Percentiles rank a stretch among this genome's conserved stretches.
Conservation (phyloP, 92 coral and sea anemone genomes). For the Diadumene lineata region DNA sequence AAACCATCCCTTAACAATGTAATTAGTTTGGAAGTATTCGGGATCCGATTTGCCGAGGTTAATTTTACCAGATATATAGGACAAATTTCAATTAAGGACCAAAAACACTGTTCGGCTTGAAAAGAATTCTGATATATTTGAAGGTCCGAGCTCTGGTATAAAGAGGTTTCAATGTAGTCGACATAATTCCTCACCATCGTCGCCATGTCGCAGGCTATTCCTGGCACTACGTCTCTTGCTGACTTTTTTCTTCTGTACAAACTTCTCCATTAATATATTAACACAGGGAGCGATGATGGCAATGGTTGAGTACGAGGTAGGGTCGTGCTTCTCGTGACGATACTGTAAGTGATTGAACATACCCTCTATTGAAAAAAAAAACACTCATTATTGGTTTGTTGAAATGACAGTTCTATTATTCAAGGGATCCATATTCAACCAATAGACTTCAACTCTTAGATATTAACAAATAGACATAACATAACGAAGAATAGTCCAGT, state of each 20-base stretch:
- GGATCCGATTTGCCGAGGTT: too few species aligned
- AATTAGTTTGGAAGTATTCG: too few species aligned
- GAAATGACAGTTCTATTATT: too few species aligned
- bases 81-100: not conserved
- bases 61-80: too few species aligned
- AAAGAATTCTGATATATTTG: too few species aligned
- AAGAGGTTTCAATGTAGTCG: not conserved
- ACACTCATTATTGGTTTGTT: too few species aligned
- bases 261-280: slow-evolving; percentile 85
- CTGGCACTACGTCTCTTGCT: slow-evolving; percentile 26
- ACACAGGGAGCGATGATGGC: slow-evolving; percentile 92
- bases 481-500: too few species aligned
- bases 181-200: slow-evolving; percentile 26
- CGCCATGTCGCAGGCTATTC: slow-evolving; percentile 13
- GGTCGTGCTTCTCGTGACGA: slow-evolving; percentile 76
- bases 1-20: too few species aligned
- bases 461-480: too few species aligned
- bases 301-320: slow-evolving; percentile 71
- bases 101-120: not conserved
- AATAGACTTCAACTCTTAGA: too few species aligned
- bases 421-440: too few species aligned
- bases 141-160: too few species aligned
- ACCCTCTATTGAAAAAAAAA: slow-evolving; percentile 65
- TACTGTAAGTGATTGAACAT: slow-evolving; percentile 64
- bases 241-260: slow-evolving; percentile 39